These are phyloP conservation scores for Pomatorhinus ruficollis DNA, from an alignment of 2,113 vertebrate genomes.

Conservation along the genomic window DNA sequence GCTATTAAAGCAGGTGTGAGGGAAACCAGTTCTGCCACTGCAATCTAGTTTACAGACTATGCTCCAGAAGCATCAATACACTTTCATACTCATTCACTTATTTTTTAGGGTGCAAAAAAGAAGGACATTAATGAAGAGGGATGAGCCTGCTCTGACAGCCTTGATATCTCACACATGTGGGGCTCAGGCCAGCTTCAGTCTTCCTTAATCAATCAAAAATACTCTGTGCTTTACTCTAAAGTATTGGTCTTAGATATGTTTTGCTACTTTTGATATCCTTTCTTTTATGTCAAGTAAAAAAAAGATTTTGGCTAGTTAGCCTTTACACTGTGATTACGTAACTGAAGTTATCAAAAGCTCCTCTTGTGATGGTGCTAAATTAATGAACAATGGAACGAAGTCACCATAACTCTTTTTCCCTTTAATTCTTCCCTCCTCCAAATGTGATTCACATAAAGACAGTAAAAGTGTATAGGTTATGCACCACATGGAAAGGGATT, in stretches of 20 bases:
- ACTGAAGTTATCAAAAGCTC: not conserved
- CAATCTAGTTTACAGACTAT: not conserved
- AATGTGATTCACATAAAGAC: not conserved
- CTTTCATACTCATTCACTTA: not conserved
- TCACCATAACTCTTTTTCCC: not conserved
- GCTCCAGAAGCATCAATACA: not conserved
- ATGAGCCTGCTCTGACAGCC: not conserved
- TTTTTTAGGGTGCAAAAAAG: not conserved
- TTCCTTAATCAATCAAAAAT: not conserved
- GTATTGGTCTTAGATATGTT: not conserved
- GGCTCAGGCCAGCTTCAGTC: not conserved
- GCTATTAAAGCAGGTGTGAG: not conserved
- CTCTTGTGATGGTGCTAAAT: not conserved
- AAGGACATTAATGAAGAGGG: not conserved
- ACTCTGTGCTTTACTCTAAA: not conserved
- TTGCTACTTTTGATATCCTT: not conserved
- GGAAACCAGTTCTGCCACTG: not conserved
- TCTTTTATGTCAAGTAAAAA: not conserved
- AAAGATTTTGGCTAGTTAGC: not conserved
- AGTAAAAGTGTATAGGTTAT: not conserved
- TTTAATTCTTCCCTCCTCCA: not conserved
- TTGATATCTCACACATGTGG: not conserved
- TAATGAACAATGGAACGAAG: not conserved
- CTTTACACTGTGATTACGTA: not conserved
- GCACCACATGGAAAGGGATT: not conserved